Base-by-base conservation (phyloP, 2,888 invertebrate genomes). In the Drosophila quinaria region DNA sequence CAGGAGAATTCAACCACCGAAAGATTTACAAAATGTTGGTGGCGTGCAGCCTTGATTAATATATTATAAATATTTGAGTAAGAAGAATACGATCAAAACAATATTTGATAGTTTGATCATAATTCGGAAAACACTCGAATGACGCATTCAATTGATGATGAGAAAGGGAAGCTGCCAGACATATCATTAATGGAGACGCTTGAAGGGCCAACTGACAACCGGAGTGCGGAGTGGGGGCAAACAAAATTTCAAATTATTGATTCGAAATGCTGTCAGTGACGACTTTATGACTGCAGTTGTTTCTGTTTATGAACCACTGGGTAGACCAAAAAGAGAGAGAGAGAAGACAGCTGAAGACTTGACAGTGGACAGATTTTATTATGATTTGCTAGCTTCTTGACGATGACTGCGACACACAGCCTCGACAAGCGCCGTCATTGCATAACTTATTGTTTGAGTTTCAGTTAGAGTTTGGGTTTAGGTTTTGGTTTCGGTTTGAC, bases 321-420 rank as follows among this genome's bases (percentile, higher is more conserved):
- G 59, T 62, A 58, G 63, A 44, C 52, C 50, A 60, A 62, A 60
- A 68, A 71, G 54, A 75, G 58, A 62, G 69, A 60, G 70, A 71
- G 54, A 75, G 58, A 62, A 70, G 89, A 72, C 73, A 75, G 64
- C 64, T 75, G 70, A 72, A 64, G 59, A 85, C 87, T 74, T 88
- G 89, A 88, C 89, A 88, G 81, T 88, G 87, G 87, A 86, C 89
- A 88, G 76, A 78, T 85, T 85, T 76, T 70, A 76, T 80, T 87
- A 85, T 84, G 71, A 85, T 85, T 84, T 73, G 70, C 63, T 65
- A 69, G 75, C 75, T 79, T 78, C 79, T 78, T 79, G 76, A 62
- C 44, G 64, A 65, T 78, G 78, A 55, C 56, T 80, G 37, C 47
- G 52, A 49, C 33, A 41, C 46, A 64, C 42, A 60, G 74, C 67